Conservation (phyloP, 1,140 invertebrate genomes). For the Lamellibrachia luymesi region DNA sequence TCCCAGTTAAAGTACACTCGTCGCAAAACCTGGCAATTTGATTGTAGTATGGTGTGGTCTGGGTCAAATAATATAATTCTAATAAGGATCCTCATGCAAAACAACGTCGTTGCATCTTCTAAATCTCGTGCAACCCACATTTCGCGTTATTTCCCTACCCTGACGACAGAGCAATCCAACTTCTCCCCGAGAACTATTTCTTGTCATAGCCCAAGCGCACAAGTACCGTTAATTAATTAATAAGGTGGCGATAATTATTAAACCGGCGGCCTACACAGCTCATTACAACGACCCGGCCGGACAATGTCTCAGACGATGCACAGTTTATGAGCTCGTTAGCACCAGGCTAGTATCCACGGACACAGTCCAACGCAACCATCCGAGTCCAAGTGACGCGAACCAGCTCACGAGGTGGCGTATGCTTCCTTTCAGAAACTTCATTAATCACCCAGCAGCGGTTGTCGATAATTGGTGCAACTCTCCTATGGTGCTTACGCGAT, state of each 20-base stretch:
- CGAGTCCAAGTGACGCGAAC: neutral
- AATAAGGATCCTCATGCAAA: neutral
- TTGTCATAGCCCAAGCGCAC: neutral
- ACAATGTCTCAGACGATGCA: neutral
- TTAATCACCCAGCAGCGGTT: neutral
- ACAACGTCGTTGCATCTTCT: neutral
- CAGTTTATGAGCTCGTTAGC: neutral
- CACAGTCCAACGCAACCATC: neutral
- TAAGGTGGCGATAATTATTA: neutral
- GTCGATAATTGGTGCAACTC: neutral
- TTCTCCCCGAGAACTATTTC: neutral
- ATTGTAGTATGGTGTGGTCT: neutral
- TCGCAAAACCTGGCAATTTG: neutral
- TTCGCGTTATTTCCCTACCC: no score
- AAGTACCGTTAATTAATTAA: neutral
- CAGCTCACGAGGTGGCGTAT: neutral
- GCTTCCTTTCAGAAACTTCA: neutral
- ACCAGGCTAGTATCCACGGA: neutral
- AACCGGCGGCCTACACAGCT: neutral
- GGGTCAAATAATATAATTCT: neutral
- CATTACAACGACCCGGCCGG: neutral
- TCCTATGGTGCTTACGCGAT: neutral
- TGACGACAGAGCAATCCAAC: neutral
- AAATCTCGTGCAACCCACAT: neutral
- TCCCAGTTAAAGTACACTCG: neutral